Base-by-base conservation (phyloP, 2,797 vertebrate species). In the Mormyrops attenuatus region DNA sequence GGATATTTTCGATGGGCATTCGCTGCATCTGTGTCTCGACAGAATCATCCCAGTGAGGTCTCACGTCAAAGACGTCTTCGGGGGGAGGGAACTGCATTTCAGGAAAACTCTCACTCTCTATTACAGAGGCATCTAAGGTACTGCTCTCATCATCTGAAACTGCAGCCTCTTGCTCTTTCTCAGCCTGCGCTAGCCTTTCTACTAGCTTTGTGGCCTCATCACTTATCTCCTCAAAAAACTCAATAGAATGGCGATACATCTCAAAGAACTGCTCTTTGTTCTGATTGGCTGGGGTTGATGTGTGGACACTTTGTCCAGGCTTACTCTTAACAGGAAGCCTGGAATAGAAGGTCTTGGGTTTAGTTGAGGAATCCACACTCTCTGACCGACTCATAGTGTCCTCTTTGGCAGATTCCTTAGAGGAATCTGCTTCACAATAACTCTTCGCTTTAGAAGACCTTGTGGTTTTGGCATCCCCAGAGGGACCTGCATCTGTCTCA, bases 1-100 rank as follows among this genome's bases (percentile, higher is more conserved):
- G 96, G 95, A 93, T 95, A 97, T 97, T 99, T 95, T 99, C 97
- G 88, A 97, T 98, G 95, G 97, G 98, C 95, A 99, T 98, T 97
- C 97, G 97, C 96, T 99, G 98, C 97, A 99, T 99, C 97, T 98
- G 98, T 96, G 98, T 99, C 97, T 99, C 98, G 97, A 98, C 96
- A 94, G 98, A 97, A 95, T 99, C 97, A 94, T 99, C 98, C 98
- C 98, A 99, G 95, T 97, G 96, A 93, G 98, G 98, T 96, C 97
- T 98, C 97, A 97, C 97, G 94, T 98, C 97, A 98, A 98, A 98
- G 96, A 98, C 94, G 96, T 97, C 98, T 97, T 98, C 98, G 90
- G 97, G 97, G 94, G 97, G 95, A 95, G 96, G 95, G 94, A 97
- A 97, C 94, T 98, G 97, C 94, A 96, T 96, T 94, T 97, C 97